Evolutionary conservation across 2,888 invertebrate genomes (phyloP).

Genomic region (Choreutis nemorana): DNA sequence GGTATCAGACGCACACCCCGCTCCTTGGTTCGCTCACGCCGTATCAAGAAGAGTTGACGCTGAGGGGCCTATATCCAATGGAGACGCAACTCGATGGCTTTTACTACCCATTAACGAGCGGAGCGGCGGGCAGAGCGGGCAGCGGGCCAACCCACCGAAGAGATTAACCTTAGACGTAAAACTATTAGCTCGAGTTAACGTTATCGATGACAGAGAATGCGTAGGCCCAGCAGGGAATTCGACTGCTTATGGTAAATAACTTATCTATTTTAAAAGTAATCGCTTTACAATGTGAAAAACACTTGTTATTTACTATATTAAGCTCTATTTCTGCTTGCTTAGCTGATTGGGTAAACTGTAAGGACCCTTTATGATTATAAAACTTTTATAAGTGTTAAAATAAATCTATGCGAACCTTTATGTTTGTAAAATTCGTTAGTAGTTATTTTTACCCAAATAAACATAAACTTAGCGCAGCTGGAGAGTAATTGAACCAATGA

Average conservation of each 20-base stretch:
- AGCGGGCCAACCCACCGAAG: slow-evolving; percentile 8
- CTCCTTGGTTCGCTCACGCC: slow-evolving; percentile 44
- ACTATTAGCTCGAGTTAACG: slow-evolving; percentile 36
- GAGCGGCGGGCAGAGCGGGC: slow-evolving; percentile 14
- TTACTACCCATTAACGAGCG: slow-evolving; percentile 31
- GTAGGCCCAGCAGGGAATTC: slow-evolving; percentile 42
- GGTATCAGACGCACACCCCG: slow-evolving; percentile 40
- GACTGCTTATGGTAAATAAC: slow-evolving; percentile 40
- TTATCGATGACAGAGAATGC: slow-evolving; percentile 45
- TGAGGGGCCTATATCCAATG: slow-evolving; percentile 25
- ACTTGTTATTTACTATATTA: no score
- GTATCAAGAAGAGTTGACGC: slow-evolving; percentile 25
- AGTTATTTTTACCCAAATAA: no score
- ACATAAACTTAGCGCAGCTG: no score
- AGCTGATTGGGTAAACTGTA: no score
- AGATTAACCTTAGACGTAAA: slow-evolving; percentile 28
- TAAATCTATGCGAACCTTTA: no score
- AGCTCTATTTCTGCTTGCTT: no score
- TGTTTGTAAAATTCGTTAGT: no score
- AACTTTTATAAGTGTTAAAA: no score
- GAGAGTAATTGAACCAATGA: no score
- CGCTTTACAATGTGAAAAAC: no score
- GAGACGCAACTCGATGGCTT: slow-evolving; percentile 26
- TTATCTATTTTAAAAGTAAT: no score
- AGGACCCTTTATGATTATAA: no score